phyloP scores from a whole-genome alignment of 2,888 invertebrate genomes.

The Drosophila rellima region DNA sequence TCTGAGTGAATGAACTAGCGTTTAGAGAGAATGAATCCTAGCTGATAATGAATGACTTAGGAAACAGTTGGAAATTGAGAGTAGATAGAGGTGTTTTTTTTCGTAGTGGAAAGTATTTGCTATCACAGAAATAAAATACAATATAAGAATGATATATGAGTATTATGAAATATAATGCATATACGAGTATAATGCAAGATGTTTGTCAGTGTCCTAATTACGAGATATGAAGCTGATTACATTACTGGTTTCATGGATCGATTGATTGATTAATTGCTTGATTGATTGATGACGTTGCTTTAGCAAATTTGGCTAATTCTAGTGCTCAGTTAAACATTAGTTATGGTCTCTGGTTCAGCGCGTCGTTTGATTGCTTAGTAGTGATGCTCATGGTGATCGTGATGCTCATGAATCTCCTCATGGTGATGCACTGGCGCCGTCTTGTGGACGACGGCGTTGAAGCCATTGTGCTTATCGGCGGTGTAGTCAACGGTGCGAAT shows the following conservation, averaged over 20 bases:
- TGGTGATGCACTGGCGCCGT: conserved; percentile 85
- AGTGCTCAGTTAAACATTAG: conserved; percentile 57
- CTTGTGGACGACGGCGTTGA: conserved; percentile 86
- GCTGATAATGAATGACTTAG: conserved; percentile 68
- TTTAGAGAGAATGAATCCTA: conserved; percentile 44
- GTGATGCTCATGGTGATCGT: conserved; percentile 68
- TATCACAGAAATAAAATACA: conserved; percentile 78
- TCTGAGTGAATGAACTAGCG: conserved; percentile 66
- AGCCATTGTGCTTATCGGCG: conserved; percentile 86
- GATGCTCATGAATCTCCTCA: conserved; percentile 73
- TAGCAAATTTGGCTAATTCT: conserved; percentile 77
- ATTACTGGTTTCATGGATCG: conserved; percentile 58
- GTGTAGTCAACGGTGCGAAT: conserved; percentile 88
- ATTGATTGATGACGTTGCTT: conserved; percentile 39
- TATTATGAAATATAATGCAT: conserved; percentile 65
- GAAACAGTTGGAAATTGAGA: conserved; percentile 42
- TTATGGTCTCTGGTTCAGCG: conserved; percentile 44
- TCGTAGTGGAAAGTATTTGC: conserved; percentile 68
- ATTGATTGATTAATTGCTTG: conserved; percentile 34
- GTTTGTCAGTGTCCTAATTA: conserved; percentile 75
- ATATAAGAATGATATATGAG: conserved; percentile 62
- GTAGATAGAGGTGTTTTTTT: conserved; percentile 18
- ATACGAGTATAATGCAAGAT: conserved; percentile 35
- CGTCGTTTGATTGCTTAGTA: conserved; percentile 51
- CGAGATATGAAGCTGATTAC: conserved; percentile 80